Percentiles rank a stretch among this genome's conserved stretches.
These are phyloP conservation scores for Nesogale talazaci DNA, from an alignment of 2,113 vertebrate species.

Conservation along the genomic window DNA sequence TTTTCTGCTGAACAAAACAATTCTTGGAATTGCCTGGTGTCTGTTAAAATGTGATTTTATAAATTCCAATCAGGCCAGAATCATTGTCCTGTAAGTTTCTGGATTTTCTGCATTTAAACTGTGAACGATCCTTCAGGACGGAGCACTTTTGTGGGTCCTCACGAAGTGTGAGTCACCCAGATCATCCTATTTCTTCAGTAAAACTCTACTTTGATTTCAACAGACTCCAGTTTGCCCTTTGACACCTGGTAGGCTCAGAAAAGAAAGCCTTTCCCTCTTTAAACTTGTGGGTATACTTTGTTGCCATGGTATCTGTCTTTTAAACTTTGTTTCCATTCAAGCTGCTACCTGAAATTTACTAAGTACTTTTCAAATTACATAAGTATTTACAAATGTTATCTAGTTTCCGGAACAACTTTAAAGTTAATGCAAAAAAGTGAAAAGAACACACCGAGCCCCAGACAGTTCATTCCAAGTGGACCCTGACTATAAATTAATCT, in stretches of 20 bases:
- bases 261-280: conserved; percentile 17
- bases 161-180: neutral
- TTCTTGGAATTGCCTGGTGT: neutral
- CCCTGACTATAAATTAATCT: conserved; percentile 19
- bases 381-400: conserved; percentile 43
- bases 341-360: neutral
- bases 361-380: conserved; percentile 23
- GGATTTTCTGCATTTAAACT: neutral
- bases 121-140: no score
- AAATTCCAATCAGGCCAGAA: neutral
- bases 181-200: neutral
- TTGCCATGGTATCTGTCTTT: neutral
- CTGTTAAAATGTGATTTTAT: neutral
- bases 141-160: neutral
- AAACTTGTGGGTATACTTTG: conserved; percentile 22
- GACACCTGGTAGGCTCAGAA: conserved; percentile 1
- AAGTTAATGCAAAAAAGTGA: conserved; percentile 6
- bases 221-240: neutral
- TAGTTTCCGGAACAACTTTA: conserved; percentile 49
- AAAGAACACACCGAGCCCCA: conserved; percentile 32
- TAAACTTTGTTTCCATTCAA: conserved; percentile 43
- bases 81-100: neutral
- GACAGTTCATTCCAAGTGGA: conserved; percentile 40
- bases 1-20: neutral
- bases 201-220: neutral